Percentiles rank a stretch among this genome's conserved stretches.
phyloP scores from a whole-genome alignment of 2,797 vertebrate species.

The Phataginus tricuspis region DNA sequence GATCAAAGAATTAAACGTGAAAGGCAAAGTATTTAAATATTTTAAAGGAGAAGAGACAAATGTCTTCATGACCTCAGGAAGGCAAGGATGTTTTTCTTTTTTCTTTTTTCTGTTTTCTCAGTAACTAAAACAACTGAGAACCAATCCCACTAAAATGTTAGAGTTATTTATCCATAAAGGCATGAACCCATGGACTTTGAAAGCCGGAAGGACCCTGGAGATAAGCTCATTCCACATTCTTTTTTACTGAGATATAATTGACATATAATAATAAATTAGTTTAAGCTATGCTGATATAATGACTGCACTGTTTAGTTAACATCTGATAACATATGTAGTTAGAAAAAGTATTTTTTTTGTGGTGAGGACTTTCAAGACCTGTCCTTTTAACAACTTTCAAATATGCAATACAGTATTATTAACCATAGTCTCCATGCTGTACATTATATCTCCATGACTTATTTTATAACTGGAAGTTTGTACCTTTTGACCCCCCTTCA shows the following conservation, averaged over 20 bases:
- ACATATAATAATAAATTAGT: background rate
- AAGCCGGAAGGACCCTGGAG: background rate
- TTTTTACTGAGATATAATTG: background rate
- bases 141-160: background rate
- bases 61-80: background rate
- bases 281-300: background rate
- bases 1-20: constrained; percentile 46
- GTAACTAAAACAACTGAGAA: background rate
- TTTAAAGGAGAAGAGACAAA: constrained; percentile 29
- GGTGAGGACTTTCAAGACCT: background rate
- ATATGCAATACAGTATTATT: background rate
- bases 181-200: background rate
- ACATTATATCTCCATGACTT: background rate
- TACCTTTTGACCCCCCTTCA: background rate
- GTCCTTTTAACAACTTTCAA: background rate
- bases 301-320: background rate
- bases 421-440: too few relatives aligned
- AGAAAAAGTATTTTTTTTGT: background rate
- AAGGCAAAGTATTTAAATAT: constrained; percentile 42
- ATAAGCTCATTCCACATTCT: background rate
- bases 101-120: background rate
- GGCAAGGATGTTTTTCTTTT: background rate
- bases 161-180: background rate
- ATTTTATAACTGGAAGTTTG: background rate
- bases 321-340: background rate